Evolutionary conservation across 2,113 vertebrate species (phyloP), one percentile per base, ranked within the genome.

Genomic region (Chamaetylas fuelleborni): DNA sequence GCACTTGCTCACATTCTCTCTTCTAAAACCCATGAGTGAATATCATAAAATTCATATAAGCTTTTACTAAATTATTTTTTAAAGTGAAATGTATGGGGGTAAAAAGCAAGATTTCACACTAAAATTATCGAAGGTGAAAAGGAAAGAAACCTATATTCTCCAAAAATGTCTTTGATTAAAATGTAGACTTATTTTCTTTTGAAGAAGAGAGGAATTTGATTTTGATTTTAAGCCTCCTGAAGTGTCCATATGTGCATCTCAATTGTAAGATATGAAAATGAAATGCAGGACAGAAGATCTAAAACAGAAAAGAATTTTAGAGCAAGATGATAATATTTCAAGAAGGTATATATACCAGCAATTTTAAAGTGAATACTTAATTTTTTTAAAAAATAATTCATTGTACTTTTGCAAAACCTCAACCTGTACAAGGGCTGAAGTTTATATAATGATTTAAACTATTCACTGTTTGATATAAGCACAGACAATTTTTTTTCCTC

Each of bases 141-240:
- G 85, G 38, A 62, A 88, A 50, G n/a, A 91, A 93, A 79, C 65
- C 60, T 17, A 6, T 34, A 72, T 76, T 76, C 31, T 96, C 13
- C 8, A 69, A 92, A 87, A 89, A 66, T 22, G 20, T 58, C 66
- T 53, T 29, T 83, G 81, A 96, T 94, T 93, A 79, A 96, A 85
- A 67, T 80, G 29, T 88, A 81, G 40, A 61, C 83, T 92, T 72
- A 61, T 25, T 80, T 95, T 94, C 87, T 94, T 96, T 95, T 95
- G 93, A 97, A 97, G 92, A 89, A 86, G 23, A 92, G 42, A 70
- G 67, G 78, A 69, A 76, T 51, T 73, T 66, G 53, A 91, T 81
- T 69, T 42, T 71, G 77, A 89, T 67, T 66, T 50, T 79, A 81
- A 93, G 92, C 71, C 36, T 62, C 36, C 81, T 97, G 80, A 67